These are phyloP conservation scores for Glossophaga mutica DNA, from an alignment of 2,797 vertebrate species.

Conservation along the genomic window DNA sequence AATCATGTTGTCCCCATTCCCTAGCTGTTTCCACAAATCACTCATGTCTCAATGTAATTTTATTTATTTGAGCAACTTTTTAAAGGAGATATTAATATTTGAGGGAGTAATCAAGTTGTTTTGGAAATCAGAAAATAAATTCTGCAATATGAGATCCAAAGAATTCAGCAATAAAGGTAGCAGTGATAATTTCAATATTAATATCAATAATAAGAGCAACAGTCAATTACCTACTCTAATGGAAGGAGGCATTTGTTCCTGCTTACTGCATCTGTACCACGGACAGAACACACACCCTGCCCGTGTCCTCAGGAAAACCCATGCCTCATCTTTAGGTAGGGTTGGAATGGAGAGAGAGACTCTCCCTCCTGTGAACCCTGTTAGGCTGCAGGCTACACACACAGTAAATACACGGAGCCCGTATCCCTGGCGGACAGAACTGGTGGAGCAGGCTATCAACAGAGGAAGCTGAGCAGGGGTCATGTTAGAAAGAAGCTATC, in stretches of 20 bases:
- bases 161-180: neutral
- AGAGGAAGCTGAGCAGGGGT: neutral
- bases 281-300: neutral
- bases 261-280: neutral
- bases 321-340: neutral
- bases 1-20: neutral
- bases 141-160: neutral
- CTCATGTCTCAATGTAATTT: neutral
- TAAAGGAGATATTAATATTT: neutral
- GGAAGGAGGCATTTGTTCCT: neutral
- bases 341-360: neutral
- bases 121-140: conserved; percentile 16
- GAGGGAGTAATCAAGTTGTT: neutral
- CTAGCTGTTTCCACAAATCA: neutral
- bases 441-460: neutral
- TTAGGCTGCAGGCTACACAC: neutral
- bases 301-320: neutral
- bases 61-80: conserved; percentile 25
- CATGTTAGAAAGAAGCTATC: neutral
- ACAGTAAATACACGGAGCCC: neutral
- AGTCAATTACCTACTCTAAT: neutral
- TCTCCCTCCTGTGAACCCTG: neutral
- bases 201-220: neutral
- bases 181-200: neutral
- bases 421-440: neutral